Percentiles rank a stretch among this genome's conserved stretches.
Evolutionary conservation across 1,140 invertebrate genomes (phyloP).

Genomic region (Lethocerus indicus): DNA sequence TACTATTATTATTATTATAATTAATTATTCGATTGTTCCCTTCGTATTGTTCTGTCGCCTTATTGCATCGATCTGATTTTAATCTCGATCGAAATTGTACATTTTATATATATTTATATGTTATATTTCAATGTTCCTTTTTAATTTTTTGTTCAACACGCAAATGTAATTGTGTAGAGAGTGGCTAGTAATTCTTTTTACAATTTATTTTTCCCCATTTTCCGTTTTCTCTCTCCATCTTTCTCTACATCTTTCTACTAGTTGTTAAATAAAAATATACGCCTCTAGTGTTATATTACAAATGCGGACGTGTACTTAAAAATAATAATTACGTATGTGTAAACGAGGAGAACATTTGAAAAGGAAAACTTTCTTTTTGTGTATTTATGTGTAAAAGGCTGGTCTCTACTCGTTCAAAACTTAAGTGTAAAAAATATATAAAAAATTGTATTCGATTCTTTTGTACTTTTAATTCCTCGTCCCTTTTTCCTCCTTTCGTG

Average conservation of each 20-base stretch:
- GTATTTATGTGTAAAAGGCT: conserved; percentile 2
- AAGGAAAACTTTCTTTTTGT: too few relatives aligned
- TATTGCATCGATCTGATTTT: too few relatives aligned
- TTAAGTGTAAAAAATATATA: conserved; percentile 18
- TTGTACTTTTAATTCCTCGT: too few relatives aligned
- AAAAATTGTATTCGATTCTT: conserved; percentile 17
- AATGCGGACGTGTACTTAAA: conserved; percentile 7
- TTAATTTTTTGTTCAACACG: neutral
- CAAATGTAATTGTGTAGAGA: too few relatives aligned
- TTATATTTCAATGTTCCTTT: conserved; percentile 6
- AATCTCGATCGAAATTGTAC: neutral
- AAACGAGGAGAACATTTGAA: too few relatives aligned
- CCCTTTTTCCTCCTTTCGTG: too few relatives aligned
- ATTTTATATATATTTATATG: too few relatives aligned
- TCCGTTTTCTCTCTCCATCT: neutral
- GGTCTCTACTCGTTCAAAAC: conserved; percentile 1
- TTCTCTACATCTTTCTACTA: too few relatives aligned
- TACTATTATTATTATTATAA: too few relatives aligned
- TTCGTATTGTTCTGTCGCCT: too few relatives aligned
- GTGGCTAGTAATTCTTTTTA: conserved; percentile 1
- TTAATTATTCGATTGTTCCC: too few relatives aligned
- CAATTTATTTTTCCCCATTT: too few relatives aligned
- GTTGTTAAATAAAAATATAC: conserved; percentile 3
- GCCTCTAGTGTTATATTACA: neutral
- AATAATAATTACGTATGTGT: conserved; percentile 1